These are phyloP conservation scores for Otocyon megalotis DNA, from an alignment of 2,113 vertebrate species.

Conservation along the genomic window DNA sequence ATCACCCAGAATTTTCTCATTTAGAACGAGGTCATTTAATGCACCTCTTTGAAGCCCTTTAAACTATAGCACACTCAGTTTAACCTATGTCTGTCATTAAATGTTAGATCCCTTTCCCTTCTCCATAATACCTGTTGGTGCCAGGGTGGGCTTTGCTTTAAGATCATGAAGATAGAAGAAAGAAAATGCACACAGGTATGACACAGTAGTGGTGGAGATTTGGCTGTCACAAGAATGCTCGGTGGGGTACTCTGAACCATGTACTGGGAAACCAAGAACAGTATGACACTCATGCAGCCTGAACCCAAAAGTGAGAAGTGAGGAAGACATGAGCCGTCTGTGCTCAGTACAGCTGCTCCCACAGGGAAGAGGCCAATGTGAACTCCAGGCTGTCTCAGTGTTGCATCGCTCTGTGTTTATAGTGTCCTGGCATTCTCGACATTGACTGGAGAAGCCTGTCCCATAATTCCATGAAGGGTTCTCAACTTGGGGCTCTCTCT, in stretches of 20 bases:
- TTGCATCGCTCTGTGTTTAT: neutral
- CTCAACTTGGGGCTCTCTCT: neutral
- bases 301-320: neutral
- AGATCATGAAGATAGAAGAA: neutral
- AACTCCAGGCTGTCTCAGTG: neutral
- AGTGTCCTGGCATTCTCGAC: neutral
- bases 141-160: neutral
- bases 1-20: neutral
- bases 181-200: accelerated
- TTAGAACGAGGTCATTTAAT: neutral
- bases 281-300: neutral
- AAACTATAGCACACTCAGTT: neutral
- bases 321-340: neutral
- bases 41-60: neutral
- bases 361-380: neutral
- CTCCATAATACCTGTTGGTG: neutral
- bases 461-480: neutral
- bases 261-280: no score
- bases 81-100: neutral
- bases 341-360: neutral
- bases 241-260: accelerated
- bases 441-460: neutral
- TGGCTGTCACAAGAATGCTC: neutral
- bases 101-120: neutral
- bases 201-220: neutral